Percentiles rank a stretch among this genome's conserved stretches.
These are phyloP conservation scores for Hemithea aestivaria DNA, from an alignment of 2,888 invertebrate genomes.

Conservation along the genomic window DNA sequence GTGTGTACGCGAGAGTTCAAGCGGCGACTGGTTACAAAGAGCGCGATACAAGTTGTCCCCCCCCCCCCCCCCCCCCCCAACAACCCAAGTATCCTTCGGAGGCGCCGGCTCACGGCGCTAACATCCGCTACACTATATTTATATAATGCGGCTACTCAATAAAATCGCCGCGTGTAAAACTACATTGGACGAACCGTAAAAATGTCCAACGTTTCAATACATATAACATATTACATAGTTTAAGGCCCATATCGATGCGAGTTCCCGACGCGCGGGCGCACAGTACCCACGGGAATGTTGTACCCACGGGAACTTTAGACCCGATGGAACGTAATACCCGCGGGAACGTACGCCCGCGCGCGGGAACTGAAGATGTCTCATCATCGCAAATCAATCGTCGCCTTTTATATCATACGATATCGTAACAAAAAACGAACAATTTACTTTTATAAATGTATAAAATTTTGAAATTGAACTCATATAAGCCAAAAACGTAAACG, in stretches of 20 bases:
- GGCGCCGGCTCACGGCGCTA: not conserved
- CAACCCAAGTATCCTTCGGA: constrained; percentile 15
- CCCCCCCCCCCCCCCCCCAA: constrained; percentile 34
- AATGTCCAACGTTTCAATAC: constrained; percentile 47
- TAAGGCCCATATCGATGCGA: constrained; percentile 35
- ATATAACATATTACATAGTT: constrained; percentile 33
- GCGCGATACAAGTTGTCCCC: constrained; percentile 48
- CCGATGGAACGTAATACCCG: too few species aligned
- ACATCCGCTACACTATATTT: constrained; percentile 46
- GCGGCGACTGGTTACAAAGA: constrained; percentile 33
- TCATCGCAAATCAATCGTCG: constrained; percentile 34
- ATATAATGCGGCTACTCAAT: constrained; percentile 72
- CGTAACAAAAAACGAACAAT: constrained; percentile 46
- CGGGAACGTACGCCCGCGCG: constrained; percentile 35
- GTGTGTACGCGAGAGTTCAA: constrained; percentile 12
- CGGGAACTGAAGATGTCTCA: constrained; percentile 29
- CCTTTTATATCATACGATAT: constrained; percentile 23
- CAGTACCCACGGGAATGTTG: too few species aligned
- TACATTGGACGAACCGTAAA: constrained; percentile 62
- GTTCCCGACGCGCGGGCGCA: constrained; percentile 6
- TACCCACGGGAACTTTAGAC: too few species aligned
- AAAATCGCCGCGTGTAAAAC: constrained; percentile 74
- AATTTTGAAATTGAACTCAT: constrained; percentile 52
- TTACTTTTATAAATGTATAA: constrained; percentile 36
- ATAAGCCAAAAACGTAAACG: constrained; percentile 60